Conservation (phyloP, 2,797 vertebrate species). For the Phataginus tricuspis region DNA sequence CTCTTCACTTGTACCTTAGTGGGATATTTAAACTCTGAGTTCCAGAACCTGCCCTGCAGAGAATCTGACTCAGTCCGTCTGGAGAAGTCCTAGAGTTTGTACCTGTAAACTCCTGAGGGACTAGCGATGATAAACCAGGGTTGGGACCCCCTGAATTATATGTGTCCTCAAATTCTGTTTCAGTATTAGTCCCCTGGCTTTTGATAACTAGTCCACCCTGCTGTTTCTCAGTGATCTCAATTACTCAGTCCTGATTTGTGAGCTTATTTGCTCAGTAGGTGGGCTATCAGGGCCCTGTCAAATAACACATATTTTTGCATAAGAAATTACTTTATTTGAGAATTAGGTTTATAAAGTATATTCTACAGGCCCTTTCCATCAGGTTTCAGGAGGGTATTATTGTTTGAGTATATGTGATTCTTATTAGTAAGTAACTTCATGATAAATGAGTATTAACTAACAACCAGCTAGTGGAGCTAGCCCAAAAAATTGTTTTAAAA, state of each 20-base stretch:
- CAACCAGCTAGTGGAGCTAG: not conserved
- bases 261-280: not conserved
- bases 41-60: not conserved
- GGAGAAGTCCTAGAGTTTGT: not conserved
- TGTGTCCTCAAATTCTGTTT: not conserved
- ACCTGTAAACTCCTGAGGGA: not conserved
- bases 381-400: not conserved
- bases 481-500: not conserved
- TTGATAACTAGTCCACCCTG: too few species aligned
- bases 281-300: not conserved
- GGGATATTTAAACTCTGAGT: not conserved
- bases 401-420: not conserved
- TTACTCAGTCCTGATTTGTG: not conserved
- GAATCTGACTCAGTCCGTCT: not conserved
- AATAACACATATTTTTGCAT: not conserved
- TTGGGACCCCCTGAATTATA: rapidly evolving
- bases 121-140: not conserved
- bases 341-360: not conserved
- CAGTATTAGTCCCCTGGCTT: not conserved
- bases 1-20: not conserved
- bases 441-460: not conserved
- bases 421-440: not conserved
- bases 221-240: not conserved
- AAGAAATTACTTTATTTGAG: not conserved
- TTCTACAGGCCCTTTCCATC: not conserved